A percentile compares a stretch with the other conserved stretches of the same genome.
phyloP scores from a whole-genome alignment of 2,888 invertebrate species.

The Ceriagrion tenellum region DNA sequence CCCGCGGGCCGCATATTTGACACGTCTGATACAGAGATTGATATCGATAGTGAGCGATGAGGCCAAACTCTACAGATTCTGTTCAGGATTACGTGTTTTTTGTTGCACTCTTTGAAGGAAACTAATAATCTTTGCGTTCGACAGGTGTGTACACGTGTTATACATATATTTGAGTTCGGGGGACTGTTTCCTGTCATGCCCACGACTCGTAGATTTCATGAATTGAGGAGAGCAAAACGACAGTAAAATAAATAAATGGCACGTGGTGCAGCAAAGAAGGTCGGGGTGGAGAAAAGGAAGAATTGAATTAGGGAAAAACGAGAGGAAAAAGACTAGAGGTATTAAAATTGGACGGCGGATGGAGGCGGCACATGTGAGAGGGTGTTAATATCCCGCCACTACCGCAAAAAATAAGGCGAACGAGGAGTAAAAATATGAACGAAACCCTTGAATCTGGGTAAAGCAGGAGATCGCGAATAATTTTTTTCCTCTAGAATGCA shows the following conservation, averaged over 20 bases:
- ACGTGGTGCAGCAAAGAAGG: background rate
- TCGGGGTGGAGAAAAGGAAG: background rate
- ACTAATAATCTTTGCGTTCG: too few species aligned
- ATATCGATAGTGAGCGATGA: too few species aligned
- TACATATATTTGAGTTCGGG: too few species aligned
- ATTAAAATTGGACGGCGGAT: background rate
- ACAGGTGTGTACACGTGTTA: too few species aligned
- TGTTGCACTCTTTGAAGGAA: too few species aligned
- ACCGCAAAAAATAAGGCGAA: background rate
- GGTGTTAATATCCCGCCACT: background rate
- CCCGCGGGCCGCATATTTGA: too few species aligned
- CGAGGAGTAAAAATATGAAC: background rate
- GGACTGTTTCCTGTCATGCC: too few species aligned
- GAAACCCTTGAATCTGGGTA: background rate
- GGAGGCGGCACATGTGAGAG: background rate
- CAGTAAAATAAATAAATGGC: too few species aligned
- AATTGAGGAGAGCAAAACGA: background rate
- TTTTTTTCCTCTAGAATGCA: background rate
- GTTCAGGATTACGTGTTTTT: too few species aligned
- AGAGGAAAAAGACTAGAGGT: background rate
- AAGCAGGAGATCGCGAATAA: background rate
- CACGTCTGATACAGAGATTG: too few species aligned
- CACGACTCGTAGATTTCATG: too few species aligned
- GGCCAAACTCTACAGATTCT: too few species aligned
- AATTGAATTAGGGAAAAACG: background rate